Conservation (phyloP, 2,113 vertebrate genomes). For the Setophaga petechia region DNA sequence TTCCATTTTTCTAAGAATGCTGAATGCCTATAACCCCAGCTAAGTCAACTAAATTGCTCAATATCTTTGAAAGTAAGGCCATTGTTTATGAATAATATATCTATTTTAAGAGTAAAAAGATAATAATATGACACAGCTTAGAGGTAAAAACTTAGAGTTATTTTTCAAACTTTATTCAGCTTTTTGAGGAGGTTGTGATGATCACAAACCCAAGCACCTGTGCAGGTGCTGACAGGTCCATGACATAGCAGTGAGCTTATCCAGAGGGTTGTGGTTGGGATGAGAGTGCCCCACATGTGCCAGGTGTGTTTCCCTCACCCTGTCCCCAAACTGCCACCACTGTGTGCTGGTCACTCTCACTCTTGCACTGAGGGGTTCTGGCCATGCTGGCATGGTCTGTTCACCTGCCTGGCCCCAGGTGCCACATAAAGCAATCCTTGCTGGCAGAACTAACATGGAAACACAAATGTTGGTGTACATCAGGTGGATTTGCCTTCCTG, state of each 20-base stretch:
- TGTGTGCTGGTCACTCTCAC: not conserved
- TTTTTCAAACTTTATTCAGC: not conserved
- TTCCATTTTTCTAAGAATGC: not conserved
- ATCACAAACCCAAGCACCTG: not conserved
- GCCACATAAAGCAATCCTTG: not conserved
- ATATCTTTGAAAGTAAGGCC: not conserved
- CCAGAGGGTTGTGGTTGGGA: not conserved
- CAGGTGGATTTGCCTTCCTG: not conserved
- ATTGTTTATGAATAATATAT: not conserved
- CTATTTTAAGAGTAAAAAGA: not conserved
- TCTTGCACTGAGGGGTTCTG: not conserved
- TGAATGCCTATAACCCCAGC: not conserved
- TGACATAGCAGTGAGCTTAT: not conserved
- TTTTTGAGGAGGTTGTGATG: not conserved
- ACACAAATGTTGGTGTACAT: not conserved
- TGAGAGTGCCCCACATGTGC: not conserved
- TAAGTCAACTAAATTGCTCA: not conserved
- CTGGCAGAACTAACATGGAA: not conserved
- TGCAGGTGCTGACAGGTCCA: not conserved
- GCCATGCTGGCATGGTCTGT: not conserved
- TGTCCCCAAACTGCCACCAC: not conserved
- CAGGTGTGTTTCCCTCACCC: not conserved
- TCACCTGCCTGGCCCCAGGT: not conserved
- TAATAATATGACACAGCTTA: not conserved
- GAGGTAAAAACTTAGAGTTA: not conserved